phyloP scores from a whole-genome alignment of 2,113 vertebrate species.

The Motacilla alba region DNA sequence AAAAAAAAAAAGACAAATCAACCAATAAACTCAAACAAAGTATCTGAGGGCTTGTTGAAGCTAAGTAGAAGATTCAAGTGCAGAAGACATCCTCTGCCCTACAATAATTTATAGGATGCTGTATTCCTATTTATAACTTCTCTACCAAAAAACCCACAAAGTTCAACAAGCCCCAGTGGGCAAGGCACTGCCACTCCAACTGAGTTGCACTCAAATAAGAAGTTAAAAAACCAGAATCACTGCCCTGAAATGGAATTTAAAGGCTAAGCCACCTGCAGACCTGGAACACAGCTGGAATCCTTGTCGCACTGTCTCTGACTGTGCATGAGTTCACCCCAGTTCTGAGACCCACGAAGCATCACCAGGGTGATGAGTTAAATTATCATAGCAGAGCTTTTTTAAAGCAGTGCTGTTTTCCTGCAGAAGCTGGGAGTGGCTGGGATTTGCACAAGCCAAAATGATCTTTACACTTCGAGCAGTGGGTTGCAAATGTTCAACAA shows the following conservation, averaged over 20 bases:
- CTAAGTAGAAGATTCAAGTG: neutral
- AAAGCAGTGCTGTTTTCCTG: conserved; percentile 1
- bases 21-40: neutral
- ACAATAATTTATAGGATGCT: neutral
- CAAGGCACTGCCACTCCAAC: neutral
- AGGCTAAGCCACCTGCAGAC: neutral
- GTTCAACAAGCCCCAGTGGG: neutral
- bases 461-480: neutral
- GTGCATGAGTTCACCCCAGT: neutral
- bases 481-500: conserved; percentile 55
- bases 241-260: neutral
- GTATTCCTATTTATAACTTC: neutral
- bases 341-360: conserved; percentile 19
- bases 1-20: neutral
- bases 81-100: neutral
- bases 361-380: conserved; percentile 29
- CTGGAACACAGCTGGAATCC: neutral
- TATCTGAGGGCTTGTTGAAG: neutral
- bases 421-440: conserved; percentile 30
- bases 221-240: neutral
- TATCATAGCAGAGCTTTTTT: neutral
- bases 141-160: neutral
- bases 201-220: neutral
- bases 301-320: neutral
- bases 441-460: conserved; percentile 41